Conservation (phyloP, 2,888 invertebrate species). For the Epsilonema sp. region DNA sequence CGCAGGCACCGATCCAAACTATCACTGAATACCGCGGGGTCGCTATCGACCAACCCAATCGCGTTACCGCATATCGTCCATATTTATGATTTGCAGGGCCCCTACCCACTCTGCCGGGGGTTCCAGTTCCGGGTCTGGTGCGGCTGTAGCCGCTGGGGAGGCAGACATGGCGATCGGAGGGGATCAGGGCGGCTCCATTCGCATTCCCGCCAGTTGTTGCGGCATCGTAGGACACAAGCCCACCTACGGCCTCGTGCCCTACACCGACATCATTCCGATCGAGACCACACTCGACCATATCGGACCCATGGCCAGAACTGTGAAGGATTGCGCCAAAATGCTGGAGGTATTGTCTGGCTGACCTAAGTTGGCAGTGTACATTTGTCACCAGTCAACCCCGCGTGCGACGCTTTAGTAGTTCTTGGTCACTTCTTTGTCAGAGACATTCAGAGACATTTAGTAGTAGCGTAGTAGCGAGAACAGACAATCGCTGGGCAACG, state of each 20-base stretch:
- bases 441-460: neutral
- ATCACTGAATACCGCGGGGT: too few species aligned
- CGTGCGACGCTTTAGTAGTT: neutral
- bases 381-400: neutral
- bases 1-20: too few species aligned
- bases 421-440: neutral
- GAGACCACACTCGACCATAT: conserved; percentile 22
- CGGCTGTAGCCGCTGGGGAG: conserved; percentile 17
- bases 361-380: too few species aligned
- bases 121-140: conserved; percentile 25
- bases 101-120: conserved; percentile 18
- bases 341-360: too few species aligned
- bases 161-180: conserved; percentile 27
- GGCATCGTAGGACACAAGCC: conserved; percentile 29
- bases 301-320: conserved; percentile 28
- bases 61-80: too few species aligned
- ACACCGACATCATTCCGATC: conserved; percentile 22
- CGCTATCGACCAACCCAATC: too few species aligned
- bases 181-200: conserved; percentile 29
- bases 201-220: conserved; percentile 24
- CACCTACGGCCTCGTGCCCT: conserved; percentile 27
- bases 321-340: conserved; percentile 24
- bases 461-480: too few species aligned
- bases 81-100: too few species aligned
- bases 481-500: too few species aligned